Base-by-base conservation (phyloP, 2,113 vertebrate species). In the Sus scrofa region DNA sequence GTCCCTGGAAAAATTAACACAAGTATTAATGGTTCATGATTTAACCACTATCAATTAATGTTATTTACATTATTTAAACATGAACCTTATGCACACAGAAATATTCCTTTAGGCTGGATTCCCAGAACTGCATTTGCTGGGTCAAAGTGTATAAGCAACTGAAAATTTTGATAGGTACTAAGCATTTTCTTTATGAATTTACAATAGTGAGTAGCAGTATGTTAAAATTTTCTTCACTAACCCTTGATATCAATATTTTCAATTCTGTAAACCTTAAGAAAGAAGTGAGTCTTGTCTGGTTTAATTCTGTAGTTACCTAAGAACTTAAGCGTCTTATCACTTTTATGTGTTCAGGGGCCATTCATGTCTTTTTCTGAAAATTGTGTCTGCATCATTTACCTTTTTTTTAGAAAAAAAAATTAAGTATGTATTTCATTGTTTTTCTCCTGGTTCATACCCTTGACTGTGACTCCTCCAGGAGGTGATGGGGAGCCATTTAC, bases 11-110 rank as follows among this genome's bases (percentile, higher is more conserved):
- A 44, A 68, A 86, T 73, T 96, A 94, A 93, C 22, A 58, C 14
- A 91, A 75, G 16, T 68, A 54, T 18, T 56, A 75, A 82, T 8
- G 39, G n/a, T 39, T n/a, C 60, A 54, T 63, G 54, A 87, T 91
- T 83, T 91, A 82, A 74, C n/a, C 54, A 56, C 9, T 56, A n/a
- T 44, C 27, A 54, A 62, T 15, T 37, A 37, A 86, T 62, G 24
- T 56, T 60, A 81, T 62, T 82, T 91, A 67, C 0, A 91, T 27
- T 56, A 91, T 68, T 75, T 91, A 75, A 87, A 96, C n/a, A 39
- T 37, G 34, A 86, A 62, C 12, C 70, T 91, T 74, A 60, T 2
- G 3, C 20, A 68, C 26, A 3, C 12, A 89, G 62, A 58, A 67
- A 52, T 27, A 70, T 26, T 84, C 60, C 65, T 82, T 75, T 34